A percentile compares a stretch with the other conserved stretches of the same genome.
phyloP scores from a whole-genome alignment of 1,140 invertebrate genomes.

The Nylanderia fulva region DNA sequence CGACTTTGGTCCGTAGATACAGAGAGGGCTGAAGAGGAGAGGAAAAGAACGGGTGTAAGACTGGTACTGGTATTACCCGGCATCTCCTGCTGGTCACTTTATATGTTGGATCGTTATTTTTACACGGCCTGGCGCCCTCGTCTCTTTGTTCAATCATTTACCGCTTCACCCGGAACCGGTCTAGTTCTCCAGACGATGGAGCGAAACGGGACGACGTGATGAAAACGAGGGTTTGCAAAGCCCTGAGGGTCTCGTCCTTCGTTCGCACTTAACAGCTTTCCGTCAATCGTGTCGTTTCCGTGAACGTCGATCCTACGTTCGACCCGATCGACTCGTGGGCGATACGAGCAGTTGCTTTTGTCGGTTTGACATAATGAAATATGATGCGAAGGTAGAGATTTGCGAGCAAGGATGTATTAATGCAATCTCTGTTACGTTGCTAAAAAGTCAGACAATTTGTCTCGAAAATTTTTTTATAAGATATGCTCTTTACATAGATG shows the following conservation, averaged over 20 bases:
- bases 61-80: constrained; percentile 15
- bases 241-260: constrained; percentile 59
- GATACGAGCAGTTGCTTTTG: constrained; percentile 2
- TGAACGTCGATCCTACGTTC: constrained; percentile 41
- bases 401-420: neutral
- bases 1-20: constrained; percentile 1
- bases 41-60: neutral
- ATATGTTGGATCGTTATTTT: constrained; percentile 62
- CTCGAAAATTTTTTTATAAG: neutral
- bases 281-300: constrained; percentile 53
- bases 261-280: constrained; percentile 60
- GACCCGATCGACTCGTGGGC: constrained; percentile 59
- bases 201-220: constrained; percentile 11
- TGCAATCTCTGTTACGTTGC: neutral
- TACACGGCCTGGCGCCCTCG: neutral
- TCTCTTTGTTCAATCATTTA: constrained; percentile 66
- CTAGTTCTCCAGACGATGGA: constrained; percentile 31
- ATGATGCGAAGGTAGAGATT: neutral
- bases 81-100: constrained; percentile 42
- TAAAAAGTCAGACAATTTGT: neutral
- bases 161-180: constrained; percentile 18
- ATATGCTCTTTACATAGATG: neutral
- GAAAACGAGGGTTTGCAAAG: constrained; percentile 40
- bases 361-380: neutral
- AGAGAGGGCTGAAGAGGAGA: neutral